A percentile compares a stretch with the other conserved stretches of the same genome.
Evolutionary conservation across 1,140 invertebrate species (phyloP).

Genomic region (Calosoma granatense): DNA sequence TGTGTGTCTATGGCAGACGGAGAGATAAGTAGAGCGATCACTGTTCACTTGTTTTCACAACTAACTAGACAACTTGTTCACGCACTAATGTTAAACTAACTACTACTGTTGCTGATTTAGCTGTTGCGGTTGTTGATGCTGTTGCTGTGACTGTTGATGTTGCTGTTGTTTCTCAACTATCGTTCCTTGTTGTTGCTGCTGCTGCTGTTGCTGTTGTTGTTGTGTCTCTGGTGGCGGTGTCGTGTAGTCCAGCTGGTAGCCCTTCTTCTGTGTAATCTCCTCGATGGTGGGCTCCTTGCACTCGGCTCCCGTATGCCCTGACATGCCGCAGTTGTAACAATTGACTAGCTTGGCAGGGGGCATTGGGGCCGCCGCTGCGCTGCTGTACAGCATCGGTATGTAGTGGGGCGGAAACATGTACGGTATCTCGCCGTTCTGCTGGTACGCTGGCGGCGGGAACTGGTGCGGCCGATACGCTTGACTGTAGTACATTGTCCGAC

Average conservation of each 20-base stretch:
- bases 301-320: constrained; percentile 66
- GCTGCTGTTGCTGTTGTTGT: too few relatives aligned
- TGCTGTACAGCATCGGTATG: constrained; percentile 36
- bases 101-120: too few relatives aligned
- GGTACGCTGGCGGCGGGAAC: constrained; percentile 20
- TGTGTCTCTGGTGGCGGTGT: constrained; percentile 25
- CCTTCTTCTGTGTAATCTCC: constrained; percentile 62
- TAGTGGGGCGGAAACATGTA: constrained; percentile 26
- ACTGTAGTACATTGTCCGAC: constrained; percentile 24
- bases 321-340: constrained; percentile 69
- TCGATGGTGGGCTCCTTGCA: constrained; percentile 82
- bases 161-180: too few relatives aligned
- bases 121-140: too few relatives aligned
- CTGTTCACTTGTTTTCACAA: too few relatives aligned
- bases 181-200: too few relatives aligned
- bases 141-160: too few relatives aligned
- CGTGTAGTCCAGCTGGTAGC: constrained; percentile 50
- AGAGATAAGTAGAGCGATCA: too few relatives aligned
- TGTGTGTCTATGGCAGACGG: neutral
- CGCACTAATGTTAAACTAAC: too few relatives aligned
- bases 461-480: constrained; percentile 18
- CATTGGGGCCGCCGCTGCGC: constrained; percentile 38
- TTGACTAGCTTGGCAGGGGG: constrained; percentile 34
- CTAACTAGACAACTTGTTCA: too few relatives aligned
- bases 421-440: constrained; percentile 18